phyloP scores from a whole-genome alignment of 2,113 vertebrate genomes.

The Carassius auratus region DNA sequence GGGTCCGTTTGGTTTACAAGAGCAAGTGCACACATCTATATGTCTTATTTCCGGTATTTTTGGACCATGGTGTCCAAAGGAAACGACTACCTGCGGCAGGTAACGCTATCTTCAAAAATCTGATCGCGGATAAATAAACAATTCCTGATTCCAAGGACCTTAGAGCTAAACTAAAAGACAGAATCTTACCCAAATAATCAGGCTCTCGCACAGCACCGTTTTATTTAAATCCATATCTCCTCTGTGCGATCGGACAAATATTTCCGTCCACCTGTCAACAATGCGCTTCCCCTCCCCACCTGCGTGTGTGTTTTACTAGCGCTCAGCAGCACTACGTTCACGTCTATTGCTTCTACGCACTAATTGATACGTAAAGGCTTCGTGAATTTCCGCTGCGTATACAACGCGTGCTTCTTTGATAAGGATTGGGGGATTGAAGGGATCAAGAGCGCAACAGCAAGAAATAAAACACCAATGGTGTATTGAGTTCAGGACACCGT shows the following conservation, averaged over 20 bases:
- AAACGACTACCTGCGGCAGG: conserved; percentile 63
- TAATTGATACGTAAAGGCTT: conserved; percentile 60
- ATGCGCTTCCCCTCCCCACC: conserved; percentile 74
- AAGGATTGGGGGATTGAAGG: conserved; percentile 53
- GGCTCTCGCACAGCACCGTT: conserved; percentile 76
- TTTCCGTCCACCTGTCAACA: conserved; percentile 70
- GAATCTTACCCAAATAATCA: conserved; percentile 79
- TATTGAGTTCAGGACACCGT: neutral
- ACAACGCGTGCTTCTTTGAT: conserved; percentile 42
- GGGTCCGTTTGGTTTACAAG: neutral
- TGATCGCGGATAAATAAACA: neutral
- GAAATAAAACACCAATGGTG: conserved; percentile 50
- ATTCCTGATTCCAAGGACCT: neutral
- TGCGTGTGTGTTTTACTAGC: conserved; percentile 65
- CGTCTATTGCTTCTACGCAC: neutral
- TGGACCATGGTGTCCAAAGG: neutral
- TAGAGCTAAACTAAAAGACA: neutral
- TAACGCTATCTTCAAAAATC: conserved; percentile 44
- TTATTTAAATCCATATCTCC: conserved; percentile 74
- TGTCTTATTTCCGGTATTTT: conserved; percentile 39
- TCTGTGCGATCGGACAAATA: conserved; percentile 38
- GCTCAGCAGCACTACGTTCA: conserved; percentile 23
- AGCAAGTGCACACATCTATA: neutral
- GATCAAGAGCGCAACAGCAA: conserved; percentile 48
- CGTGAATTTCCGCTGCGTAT: conserved; percentile 63